Evolutionary conservation across 92 coral and sea anemone species (phyloP), one percentile per base, ranked within the genome.

Genomic region (Porites rus): DNA sequence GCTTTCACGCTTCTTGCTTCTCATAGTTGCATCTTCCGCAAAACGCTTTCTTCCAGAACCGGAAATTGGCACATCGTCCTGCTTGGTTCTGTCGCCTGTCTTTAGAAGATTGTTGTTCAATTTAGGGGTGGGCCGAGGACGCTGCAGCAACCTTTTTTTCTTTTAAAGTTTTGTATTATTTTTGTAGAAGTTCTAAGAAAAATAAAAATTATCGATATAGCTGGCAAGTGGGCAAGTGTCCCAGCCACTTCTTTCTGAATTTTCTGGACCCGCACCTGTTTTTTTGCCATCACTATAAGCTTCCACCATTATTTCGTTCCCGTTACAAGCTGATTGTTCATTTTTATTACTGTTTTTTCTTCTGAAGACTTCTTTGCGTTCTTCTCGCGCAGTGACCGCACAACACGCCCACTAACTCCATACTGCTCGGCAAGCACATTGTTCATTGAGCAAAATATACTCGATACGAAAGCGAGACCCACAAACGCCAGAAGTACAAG

Each of bases 391-490:
- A 92, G 25, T 19, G 92, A 84, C 16, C 77, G 76, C 38, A 92
- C 84, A 6, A 94, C 75, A 46, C 92, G 88, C 17, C 84, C 89
- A 31, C 92, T 91, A 70, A 94, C 63, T 8, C 98, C 98, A 76
- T 86, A 86, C 59, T 92, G 91, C 84, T 94, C 31, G 31, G 31
- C 95, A 51, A 84, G 80, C 25, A 90, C 65, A 51, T 63, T 84
- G 72, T 94, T 92, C 86, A 94, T 63, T 11, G 98, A 94, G 60
- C 98, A 94, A 20, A 94, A 82, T 74, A 94, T 94, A 56, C 95
- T 92, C 22, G 96, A 94, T 20, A 94, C 94, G 53, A 92, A 94
- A 5, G 92, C 92, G 59, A 94, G 75, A 11, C 98, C 98, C 24
- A 92, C 54, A 38, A 94, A 92, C 10, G 96, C 96, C 6, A 90